Percentiles rank a stretch among this genome's conserved stretches.
phyloP scores from a whole-genome alignment of 1,140 invertebrate genomes.

The Notospermus geniculatus region DNA sequence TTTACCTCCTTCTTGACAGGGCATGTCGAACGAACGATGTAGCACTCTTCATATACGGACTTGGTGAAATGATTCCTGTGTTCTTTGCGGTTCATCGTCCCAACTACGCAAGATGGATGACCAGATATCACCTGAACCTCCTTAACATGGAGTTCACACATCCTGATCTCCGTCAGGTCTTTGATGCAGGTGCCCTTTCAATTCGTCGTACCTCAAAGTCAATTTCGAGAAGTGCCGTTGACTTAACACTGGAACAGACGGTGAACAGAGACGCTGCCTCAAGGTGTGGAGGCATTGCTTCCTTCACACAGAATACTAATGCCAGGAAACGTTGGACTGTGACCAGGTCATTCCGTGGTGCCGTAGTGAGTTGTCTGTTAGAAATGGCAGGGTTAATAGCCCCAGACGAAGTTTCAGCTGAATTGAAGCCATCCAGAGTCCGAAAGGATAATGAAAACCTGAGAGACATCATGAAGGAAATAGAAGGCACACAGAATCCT shows the following conservation, averaged over 20 bases:
- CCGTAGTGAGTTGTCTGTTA: neutral
- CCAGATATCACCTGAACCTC: conserved; percentile 14
- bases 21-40: conserved; percentile 18
- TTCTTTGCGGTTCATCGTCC: conserved; percentile 19
- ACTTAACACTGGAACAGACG: conserved; percentile 27
- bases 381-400: neutral
- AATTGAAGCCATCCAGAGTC: neutral
- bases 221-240: conserved; percentile 20
- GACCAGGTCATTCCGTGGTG: conserved; percentile 10
- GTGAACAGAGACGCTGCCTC: conserved; percentile 26
- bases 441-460: neutral
- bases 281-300: conserved; percentile 18
- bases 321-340: conserved; percentile 20
- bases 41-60: no score
- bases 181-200: conserved; percentile 19
- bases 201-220: conserved; percentile 18
- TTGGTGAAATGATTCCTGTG: conserved; percentile 8
- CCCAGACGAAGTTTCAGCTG: neutral
- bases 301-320: neutral
- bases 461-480: neutral
- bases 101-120: conserved; percentile 22
- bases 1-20: conserved; percentile 10
- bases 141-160: conserved; percentile 18
- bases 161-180: conserved; percentile 12
- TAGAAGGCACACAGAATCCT: neutral